These are phyloP conservation scores for Deroplatys truncata DNA, from an alignment of 2,888 invertebrate species.

Conservation along the genomic window DNA sequence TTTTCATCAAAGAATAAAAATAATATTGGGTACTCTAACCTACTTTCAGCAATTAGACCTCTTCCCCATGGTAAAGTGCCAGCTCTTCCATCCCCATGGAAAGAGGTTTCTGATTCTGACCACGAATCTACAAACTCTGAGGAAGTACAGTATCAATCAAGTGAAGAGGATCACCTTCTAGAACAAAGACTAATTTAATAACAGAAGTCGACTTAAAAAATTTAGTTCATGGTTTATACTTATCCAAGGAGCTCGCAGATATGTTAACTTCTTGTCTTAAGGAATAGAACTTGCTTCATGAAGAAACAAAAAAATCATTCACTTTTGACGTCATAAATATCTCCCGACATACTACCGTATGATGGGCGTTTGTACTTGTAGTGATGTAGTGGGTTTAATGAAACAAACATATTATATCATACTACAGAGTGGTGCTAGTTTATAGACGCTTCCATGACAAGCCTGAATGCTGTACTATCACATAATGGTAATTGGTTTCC, in stretches of 20 bases:
- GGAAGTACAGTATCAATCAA: neutral
- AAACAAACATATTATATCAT: neutral
- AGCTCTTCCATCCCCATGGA: neutral
- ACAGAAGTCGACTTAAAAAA: neutral
- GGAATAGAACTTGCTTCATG: neutral
- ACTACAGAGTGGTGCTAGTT: neutral
- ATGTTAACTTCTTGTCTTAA: neutral
- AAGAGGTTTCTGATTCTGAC: neutral
- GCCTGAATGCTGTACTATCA: neutral
- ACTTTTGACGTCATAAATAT: neutral
- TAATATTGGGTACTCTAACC: neutral
- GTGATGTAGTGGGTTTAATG: neutral
- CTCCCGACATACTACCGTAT: neutral
- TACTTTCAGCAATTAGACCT: neutral
- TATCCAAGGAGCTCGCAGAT: neutral
- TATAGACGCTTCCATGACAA: neutral
- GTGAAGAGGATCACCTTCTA: neutral
- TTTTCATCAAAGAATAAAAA: neutral
- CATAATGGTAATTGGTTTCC: neutral
- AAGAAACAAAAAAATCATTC: neutral
- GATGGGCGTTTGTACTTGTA: neutral
- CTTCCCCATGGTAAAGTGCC: neutral
- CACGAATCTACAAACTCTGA: neutral
- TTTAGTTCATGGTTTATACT: neutral
- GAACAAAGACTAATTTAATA: neutral